These are phyloP conservation scores for Corythoichthys intestinalis DNA, from an alignment of 2,113 vertebrate species.

Conservation along the genomic window DNA sequence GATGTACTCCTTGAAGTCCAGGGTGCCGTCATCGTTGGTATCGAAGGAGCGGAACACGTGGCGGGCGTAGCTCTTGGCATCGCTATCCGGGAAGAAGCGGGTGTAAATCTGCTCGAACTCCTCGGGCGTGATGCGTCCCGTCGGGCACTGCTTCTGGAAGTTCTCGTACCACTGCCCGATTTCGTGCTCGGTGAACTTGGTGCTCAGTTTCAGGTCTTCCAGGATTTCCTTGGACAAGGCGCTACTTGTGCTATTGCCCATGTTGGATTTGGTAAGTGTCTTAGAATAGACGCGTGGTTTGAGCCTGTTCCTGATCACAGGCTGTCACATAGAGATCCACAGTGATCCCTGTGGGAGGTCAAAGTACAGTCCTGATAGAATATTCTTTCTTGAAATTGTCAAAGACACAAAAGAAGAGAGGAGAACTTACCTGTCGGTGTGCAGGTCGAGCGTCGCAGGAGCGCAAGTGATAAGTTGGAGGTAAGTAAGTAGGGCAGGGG, in stretches of 20 bases:
- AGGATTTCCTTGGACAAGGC: conserved; percentile 87
- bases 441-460: conserved; percentile 20
- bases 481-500: conserved; percentile 37
- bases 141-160: conserved; percentile 85
- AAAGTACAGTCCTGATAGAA: not conserved
- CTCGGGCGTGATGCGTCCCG: conserved; percentile 77
- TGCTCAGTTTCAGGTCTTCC: conserved; percentile 84
- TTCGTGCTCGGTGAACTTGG: conserved; percentile 81
- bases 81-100: conserved; percentile 86
- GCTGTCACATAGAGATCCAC: not conserved
- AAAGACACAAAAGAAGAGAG: not conserved
- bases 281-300: not conserved
- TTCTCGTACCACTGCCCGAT: conserved; percentile 85
- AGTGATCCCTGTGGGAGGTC: not conserved
- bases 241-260: conserved; percentile 87
- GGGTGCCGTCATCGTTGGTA: conserved; percentile 85
- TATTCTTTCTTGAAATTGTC: not conserved
- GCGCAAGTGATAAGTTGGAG: conserved; percentile 38
- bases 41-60: conserved; percentile 96
- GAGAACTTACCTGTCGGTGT: conserved; percentile 36
- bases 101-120: conserved; percentile 90
- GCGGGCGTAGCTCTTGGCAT: conserved; percentile 83
- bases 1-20: conserved; percentile 94
- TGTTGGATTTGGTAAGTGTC: conserved; percentile 38
- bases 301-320: not conserved